Evolutionary conservation across 2,113 vertebrate genomes (phyloP).

Genomic region (Butorides virescens): DNA sequence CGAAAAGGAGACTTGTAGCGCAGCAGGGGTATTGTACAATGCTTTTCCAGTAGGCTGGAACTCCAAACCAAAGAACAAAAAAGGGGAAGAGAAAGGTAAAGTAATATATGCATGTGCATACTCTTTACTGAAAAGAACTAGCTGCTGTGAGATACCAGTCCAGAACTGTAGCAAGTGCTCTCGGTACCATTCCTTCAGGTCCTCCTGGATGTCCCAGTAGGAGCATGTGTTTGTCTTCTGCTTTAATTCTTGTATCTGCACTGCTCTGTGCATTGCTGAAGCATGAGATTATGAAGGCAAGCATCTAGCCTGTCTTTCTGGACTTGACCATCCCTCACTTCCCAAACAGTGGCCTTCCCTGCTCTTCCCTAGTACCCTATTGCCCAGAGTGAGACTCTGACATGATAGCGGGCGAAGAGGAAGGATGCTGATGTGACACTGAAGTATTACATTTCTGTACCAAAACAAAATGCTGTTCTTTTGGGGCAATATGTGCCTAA

Average conservation of each 20-base stretch:
- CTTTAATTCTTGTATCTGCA: background rate
- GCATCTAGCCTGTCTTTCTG: background rate
- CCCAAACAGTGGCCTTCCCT: background rate
- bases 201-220: background rate
- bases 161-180: background rate
- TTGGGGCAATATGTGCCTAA: background rate
- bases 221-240: background rate
- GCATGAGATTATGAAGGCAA: background rate
- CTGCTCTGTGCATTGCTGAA: background rate
- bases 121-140: background rate
- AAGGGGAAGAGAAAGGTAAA: background rate
- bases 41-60: slow-evolving; percentile 54
- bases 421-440: background rate
- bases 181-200: background rate
- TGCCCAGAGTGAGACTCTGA: background rate
- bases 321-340: background rate
- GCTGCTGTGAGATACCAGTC: background rate
- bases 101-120: background rate
- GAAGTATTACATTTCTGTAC: background rate
- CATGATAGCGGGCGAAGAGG: background rate
- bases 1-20: slow-evolving; percentile 89
- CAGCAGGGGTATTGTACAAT: slow-evolving; percentile 77
- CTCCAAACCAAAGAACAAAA: slow-evolving; percentile 61
- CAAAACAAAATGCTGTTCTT: background rate
- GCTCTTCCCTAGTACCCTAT: background rate